A percentile compares a stretch with the other conserved stretches of the same genome.
These are phyloP conservation scores for Epizoanthus ramosus DNA, from an alignment of 92 coral and sea anemone species.

Conservation along the genomic window DNA sequence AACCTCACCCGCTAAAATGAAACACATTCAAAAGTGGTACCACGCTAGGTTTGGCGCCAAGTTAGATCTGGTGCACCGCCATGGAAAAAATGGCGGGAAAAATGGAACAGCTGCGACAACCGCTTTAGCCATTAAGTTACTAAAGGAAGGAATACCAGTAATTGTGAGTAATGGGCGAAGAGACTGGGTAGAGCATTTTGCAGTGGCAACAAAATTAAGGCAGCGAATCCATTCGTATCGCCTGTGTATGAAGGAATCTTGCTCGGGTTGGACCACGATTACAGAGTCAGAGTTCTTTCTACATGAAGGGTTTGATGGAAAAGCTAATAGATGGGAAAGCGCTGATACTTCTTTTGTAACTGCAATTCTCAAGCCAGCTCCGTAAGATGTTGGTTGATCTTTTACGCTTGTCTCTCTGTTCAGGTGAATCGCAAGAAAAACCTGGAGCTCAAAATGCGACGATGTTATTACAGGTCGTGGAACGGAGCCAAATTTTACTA, in stretches of 20 bases:
- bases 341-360: slow-evolving; percentile 69
- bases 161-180: slow-evolving; percentile 67
- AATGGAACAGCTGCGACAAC: slow-evolving; percentile 22
- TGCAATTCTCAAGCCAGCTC: slow-evolving; percentile 50
- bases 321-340: slow-evolving; percentile 62
- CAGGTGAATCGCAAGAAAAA: not conserved
- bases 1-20: slow-evolving; percentile 71
- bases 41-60: slow-evolving; percentile 38
- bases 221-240: slow-evolving; percentile 63
- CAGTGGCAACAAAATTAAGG: slow-evolving; percentile 70
- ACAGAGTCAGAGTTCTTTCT: slow-evolving; percentile 56
- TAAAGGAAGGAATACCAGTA: slow-evolving; percentile 69
- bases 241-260: slow-evolving; percentile 47
- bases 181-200: slow-evolving; percentile 51
- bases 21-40: slow-evolving; percentile 57
- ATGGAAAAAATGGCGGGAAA: not conserved
- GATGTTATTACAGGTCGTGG: no score
- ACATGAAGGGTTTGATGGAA: slow-evolving; percentile 60
- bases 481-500: no score
- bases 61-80: slow-evolving; percentile 31
- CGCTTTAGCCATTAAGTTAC: slow-evolving; percentile 44
- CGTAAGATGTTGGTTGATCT: not conserved
- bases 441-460: not conserved
- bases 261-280: slow-evolving; percentile 62
- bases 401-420: not conserved